A percentile compares a stretch with the other conserved stretches of the same genome.
Conservation (phyloP, 2,797 vertebrate species). For the Malacoraja senta region DNA sequence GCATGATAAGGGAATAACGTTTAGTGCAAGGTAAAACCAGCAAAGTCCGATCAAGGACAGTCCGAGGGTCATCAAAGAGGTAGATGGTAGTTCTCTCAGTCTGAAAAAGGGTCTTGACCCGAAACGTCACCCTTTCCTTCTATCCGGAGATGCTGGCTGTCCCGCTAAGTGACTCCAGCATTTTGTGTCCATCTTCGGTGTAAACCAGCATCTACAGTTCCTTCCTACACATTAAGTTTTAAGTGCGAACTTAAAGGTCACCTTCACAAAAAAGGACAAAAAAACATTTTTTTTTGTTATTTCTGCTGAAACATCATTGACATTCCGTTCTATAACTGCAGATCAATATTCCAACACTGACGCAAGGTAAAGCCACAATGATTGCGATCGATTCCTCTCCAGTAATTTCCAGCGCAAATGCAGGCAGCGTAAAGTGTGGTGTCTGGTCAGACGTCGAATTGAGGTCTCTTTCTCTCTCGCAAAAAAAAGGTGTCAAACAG, state of each 20-base stretch:
- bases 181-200: too few relatives aligned
- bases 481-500: not conserved
- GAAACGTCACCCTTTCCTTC: too few relatives aligned
- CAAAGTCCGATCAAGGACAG: too few relatives aligned
- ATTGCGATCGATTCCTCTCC: not conserved
- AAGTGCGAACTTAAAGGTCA: conserved; percentile 29
- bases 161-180: too few relatives aligned
- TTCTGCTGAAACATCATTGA: conserved; percentile 10
- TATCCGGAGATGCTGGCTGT: too few relatives aligned
- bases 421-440: conserved; percentile 5
- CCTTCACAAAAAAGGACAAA: not conserved
- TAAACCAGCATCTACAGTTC: too few relatives aligned
- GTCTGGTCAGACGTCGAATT: not conserved
- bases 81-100: too few relatives aligned
- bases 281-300: not conserved
- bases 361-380: not conserved
- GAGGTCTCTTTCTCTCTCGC: not conserved
- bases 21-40: too few relatives aligned
- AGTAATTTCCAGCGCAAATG: not conserved
- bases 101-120: too few relatives aligned
- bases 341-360: not conserved
- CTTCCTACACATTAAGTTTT: not conserved
- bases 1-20: too few relatives aligned
- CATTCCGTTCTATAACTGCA: not conserved
- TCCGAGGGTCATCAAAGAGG: too few relatives aligned